phyloP scores from a whole-genome alignment of 2,888 invertebrate genomes.

The Oscheius sp. region DNA sequence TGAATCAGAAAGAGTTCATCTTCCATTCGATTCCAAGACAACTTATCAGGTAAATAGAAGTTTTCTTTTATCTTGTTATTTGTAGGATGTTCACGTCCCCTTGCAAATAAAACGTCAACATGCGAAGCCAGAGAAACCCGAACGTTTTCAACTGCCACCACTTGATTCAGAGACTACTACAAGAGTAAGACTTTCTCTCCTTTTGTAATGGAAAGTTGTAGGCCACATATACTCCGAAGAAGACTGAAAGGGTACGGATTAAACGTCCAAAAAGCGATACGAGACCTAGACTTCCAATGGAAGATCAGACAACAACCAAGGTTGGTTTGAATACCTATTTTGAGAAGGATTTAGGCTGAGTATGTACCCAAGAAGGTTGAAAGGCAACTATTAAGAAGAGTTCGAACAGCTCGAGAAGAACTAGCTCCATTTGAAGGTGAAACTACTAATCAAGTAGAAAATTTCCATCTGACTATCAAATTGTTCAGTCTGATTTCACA shows the following conservation, averaged over 20 bases:
- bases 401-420: not conserved
- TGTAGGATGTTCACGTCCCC: not conserved
- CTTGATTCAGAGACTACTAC: not conserved
- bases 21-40: constrained; percentile 1
- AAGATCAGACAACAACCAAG: not conserved
- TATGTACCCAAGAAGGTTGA: constrained; percentile 2
- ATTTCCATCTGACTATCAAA: too few relatives aligned
- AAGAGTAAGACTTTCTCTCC: not conserved
- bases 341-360: not conserved
- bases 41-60: not conserved
- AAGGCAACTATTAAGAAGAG: not conserved
- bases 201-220: not conserved
- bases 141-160: not conserved
- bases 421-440: not conserved
- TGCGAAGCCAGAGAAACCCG: not conserved
- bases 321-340: not conserved
- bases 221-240: not conserved
- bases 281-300: constrained; percentile 8
- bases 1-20: not conserved
- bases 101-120: not conserved
- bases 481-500: too few relatives aligned
- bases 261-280: too few relatives aligned
- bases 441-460: not conserved
- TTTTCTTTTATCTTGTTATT: not conserved
- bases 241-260: too few relatives aligned